Base-by-base conservation (phyloP, 2,888 invertebrate species). In the Bombyx huttoni region DNA sequence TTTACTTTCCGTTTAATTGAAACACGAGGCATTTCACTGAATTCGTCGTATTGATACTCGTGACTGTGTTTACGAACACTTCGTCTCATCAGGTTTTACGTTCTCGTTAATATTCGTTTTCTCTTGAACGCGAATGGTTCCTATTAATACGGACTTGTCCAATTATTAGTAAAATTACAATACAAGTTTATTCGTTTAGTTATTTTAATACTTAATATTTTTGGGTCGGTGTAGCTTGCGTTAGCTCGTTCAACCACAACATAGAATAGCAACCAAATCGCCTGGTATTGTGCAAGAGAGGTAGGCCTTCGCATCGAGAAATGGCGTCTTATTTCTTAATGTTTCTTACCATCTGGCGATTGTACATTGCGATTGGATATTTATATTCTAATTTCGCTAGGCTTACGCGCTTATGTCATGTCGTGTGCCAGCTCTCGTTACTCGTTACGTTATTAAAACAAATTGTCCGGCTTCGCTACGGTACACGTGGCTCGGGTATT, bases 241-340 rank as follows among this genome's bases (percentile, higher is more conserved):
- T 24, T 24, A 0, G 24, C 24, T 40, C 8, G 7, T 40, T 40
- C 9, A 40, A 12, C 40, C 7, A 40, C 40, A 12, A 7, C 40
- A 40, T 24, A 24, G 24, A 24, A 24, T 62, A 51, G 46, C 50
- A 47, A 47, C 51, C 52, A 53, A 56, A 56, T 54, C 51, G 54
- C 51, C 58, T 56, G 56, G 52, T 56, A 67, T 86, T 83, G 81
- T 73, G 81, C 73, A 84, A 85, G 66, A 78, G 73, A 79, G 63
- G 40, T 40, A 86, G 83, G 79, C 85, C 83, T 83, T 81, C 76
- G 65, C 67, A 59, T 65, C 81, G 82, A 86, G 84, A 85, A 79
- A 79, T 79, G 83, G 80, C 71, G 73, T 68, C 71, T 64, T 64
- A 72, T 86, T 84, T 79, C 78, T 66, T 72, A 78, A 78, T 61